Percentiles rank a stretch among this genome's conserved stretches.
Evolutionary conservation across 2,113 vertebrate genomes (phyloP).

Genomic region (Thymallus thymallus): DNA sequence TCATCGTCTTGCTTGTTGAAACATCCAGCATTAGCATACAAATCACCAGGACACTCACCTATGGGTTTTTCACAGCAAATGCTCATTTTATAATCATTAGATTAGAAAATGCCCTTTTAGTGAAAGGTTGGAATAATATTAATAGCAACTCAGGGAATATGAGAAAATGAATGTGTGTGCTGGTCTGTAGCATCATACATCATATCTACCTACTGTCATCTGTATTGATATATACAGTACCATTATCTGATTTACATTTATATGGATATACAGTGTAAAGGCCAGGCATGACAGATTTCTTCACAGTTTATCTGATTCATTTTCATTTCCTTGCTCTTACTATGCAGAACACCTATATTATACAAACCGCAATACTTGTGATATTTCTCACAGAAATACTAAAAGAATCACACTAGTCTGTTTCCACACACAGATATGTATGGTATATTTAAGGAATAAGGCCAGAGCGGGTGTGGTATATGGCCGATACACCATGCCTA

Average conservation of each 20-base stretch:
- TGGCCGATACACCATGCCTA: no score
- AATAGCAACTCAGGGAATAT: not conserved
- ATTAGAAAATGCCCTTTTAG: not conserved
- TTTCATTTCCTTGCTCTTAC: not conserved
- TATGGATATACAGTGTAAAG: conserved; percentile 5
- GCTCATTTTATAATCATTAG: not conserved
- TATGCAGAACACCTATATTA: not conserved
- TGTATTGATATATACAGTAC: not conserved
- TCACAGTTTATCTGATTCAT: not conserved
- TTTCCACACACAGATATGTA: no score
- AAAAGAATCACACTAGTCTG: no score
- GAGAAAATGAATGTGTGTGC: not conserved
- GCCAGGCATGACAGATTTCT: not conserved
- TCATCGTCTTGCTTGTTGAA: no score
- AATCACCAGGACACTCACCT: no score
- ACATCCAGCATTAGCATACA: no score
- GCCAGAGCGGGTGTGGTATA: no score
- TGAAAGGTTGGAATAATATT: not conserved
- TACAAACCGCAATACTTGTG: no score
- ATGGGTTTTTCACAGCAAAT: not conserved
- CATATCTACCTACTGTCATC: not conserved
- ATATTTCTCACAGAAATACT: no score
- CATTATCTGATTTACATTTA: not conserved
- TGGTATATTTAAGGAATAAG: no score
- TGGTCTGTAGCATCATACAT: not conserved